Percentiles rank a stretch among this genome's conserved stretches.
Conservation (phyloP, 2,888 invertebrate genomes). For the Loripinus fragilis region DNA sequence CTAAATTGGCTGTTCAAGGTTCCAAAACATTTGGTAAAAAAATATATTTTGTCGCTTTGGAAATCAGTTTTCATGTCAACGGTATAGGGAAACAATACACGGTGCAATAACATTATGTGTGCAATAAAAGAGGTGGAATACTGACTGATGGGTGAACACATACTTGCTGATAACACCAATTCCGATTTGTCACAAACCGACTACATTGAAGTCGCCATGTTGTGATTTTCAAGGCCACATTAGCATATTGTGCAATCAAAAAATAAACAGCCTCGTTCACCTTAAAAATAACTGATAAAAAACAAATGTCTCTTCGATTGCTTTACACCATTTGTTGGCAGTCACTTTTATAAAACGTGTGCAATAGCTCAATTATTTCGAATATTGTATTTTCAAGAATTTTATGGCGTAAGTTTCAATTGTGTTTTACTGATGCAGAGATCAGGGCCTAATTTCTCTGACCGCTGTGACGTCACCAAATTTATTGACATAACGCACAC, state of each 20-base stretch:
- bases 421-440: neutral
- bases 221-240: conserved; percentile 34
- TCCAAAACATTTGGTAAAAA: too few relatives aligned
- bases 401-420: neutral
- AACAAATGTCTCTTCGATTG: neutral
- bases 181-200: neutral
- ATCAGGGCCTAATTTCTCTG: neutral
- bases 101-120: too few relatives aligned
- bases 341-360: too few relatives aligned
- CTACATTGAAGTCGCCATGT: conserved; percentile 42
- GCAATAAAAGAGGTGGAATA: neutral
- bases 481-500: conserved; percentile 5
- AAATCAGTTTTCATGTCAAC: too few relatives aligned
- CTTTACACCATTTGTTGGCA: too few relatives aligned
- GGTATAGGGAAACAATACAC: too few relatives aligned
- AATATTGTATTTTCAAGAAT: too few relatives aligned
- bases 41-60: too few relatives aligned
- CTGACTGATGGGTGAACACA: neutral
- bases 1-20: too few relatives aligned
- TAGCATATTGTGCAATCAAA: conserved; percentile 10
- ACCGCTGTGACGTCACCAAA: conserved; percentile 8
- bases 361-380: too few relatives aligned
- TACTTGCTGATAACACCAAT: neutral
- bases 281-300: neutral
- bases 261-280: neutral